Conservation (phyloP, 2,113 vertebrate species). For the Hemichromis elongatus region DNA sequence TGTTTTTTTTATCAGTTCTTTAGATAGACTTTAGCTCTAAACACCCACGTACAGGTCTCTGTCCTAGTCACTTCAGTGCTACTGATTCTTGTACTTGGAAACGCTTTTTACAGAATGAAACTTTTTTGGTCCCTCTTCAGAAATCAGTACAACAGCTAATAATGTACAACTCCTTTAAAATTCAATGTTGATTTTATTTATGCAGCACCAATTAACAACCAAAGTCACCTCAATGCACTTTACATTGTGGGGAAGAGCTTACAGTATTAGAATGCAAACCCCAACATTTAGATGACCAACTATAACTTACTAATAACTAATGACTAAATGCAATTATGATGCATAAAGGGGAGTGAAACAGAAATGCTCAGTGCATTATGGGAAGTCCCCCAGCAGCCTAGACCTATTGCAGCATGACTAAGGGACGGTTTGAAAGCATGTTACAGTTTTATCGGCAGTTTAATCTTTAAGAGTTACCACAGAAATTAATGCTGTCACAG, state of each 20-base stretch:
- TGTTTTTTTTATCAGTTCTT: rapidly evolving
- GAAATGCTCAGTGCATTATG: background rate
- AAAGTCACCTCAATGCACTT: background rate
- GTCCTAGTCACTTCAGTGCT: background rate
- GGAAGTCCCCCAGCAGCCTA: background rate
- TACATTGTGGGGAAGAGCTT: background rate
- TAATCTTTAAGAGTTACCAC: background rate
- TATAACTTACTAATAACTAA: background rate
- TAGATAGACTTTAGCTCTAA: background rate
- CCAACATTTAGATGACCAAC: background rate
- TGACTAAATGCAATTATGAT: background rate
- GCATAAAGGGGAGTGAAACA: background rate
- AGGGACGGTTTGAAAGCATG: background rate
- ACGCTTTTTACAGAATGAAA: background rate
- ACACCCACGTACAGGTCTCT: background rate
- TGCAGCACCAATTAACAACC: background rate
- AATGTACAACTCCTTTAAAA: background rate
- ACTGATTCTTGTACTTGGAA: background rate
- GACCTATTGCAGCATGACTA: background rate
- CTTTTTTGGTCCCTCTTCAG: background rate
- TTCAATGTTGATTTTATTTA: background rate
- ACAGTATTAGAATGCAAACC: background rate
- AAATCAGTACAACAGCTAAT: background rate
- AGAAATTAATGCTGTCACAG: background rate
- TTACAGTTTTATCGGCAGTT: background rate